phyloP scores from a whole-genome alignment of 2,797 vertebrate species.

The Cichlasoma orientale region DNA sequence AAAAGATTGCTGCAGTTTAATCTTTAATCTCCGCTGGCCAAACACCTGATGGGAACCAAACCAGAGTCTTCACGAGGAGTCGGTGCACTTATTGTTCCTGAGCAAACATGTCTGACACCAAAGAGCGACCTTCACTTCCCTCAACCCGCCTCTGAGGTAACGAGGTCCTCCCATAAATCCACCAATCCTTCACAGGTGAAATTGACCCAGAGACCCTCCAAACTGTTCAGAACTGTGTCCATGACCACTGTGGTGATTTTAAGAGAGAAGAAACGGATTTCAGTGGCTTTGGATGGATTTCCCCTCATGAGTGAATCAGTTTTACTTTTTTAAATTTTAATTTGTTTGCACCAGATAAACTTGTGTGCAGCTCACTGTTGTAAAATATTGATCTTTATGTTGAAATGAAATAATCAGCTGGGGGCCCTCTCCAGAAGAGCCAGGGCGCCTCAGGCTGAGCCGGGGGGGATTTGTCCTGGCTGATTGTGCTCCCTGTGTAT shows the following conservation, averaged over 20 bases:
- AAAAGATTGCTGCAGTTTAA: not conserved
- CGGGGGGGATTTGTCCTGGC: conserved; percentile 61
- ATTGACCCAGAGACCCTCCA: not conserved
- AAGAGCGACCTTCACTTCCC: conserved; percentile 52
- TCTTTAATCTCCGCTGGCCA: not conserved
- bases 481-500: conserved; percentile 56
- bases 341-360: not conserved
- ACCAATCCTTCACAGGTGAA: conserved; percentile 18
- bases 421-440: conserved; percentile 58
- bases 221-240: not conserved
- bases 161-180: conserved; percentile 55
- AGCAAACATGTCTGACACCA: conserved; percentile 30
- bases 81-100: conserved; percentile 20
- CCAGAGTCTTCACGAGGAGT: not conserved
- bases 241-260: not conserved
- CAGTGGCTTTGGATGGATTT: not conserved
- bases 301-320: not conserved
- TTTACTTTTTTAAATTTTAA: not conserved
- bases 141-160: conserved; percentile 45
- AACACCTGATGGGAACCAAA: not conserved
- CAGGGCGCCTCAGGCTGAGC: conserved; percentile 48
- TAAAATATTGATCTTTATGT: conserved; percentile 72
- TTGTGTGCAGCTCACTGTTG: conserved; percentile 1
- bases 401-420: conserved; percentile 66
- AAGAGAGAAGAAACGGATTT: accelerated